Percentiles rank a stretch among this genome's conserved stretches.
phyloP scores from a whole-genome alignment of 92 coral and sea anemone species.

The Parazoanthus swiftii region DNA sequence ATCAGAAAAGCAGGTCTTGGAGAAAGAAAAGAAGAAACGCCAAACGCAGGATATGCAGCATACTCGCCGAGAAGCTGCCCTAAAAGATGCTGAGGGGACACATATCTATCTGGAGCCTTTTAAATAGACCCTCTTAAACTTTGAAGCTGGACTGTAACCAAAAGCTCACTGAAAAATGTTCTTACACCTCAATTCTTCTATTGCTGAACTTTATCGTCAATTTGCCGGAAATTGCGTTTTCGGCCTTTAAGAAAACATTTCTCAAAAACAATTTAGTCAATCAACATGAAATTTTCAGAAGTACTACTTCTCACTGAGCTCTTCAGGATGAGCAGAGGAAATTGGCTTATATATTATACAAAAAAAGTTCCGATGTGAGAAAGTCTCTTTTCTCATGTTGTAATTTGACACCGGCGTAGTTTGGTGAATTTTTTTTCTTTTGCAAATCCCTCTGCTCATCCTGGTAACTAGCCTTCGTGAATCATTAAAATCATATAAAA shows the following conservation, averaged over 20 bases:
- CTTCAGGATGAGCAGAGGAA: slow-evolving; percentile 41
- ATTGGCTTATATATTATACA: background rate
- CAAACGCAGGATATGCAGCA: slow-evolving; percentile 26
- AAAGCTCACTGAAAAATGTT: background rate
- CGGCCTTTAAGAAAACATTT: slow-evolving; percentile 44
- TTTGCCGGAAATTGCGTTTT: slow-evolving; percentile 22
- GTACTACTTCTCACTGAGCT: slow-evolving; percentile 18
- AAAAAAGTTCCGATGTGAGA: slow-evolving; percentile 25
- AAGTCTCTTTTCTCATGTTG: background rate
- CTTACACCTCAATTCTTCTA: background rate
- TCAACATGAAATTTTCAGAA: slow-evolving; percentile 47
- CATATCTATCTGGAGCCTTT: slow-evolving; percentile 47
- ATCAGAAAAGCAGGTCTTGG: slow-evolving; percentile 21
- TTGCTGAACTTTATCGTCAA: slow-evolving; percentile 27
- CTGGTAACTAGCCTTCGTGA: background rate
- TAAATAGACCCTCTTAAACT: slow-evolving; percentile 11
- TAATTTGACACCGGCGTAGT: background rate
- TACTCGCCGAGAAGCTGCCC: slow-evolving; percentile 45
- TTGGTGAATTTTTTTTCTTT: background rate
- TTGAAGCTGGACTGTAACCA: background rate
- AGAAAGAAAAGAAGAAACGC: slow-evolving; percentile 32
- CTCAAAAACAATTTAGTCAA: slow-evolving; percentile 31
- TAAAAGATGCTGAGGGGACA: slow-evolving; percentile 47
- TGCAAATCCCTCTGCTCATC: slow-evolving; percentile 28
- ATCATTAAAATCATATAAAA: background rate